phyloP scores from a whole-genome alignment of 2,113 vertebrate species.

The Eptesicus fuscus region DNA sequence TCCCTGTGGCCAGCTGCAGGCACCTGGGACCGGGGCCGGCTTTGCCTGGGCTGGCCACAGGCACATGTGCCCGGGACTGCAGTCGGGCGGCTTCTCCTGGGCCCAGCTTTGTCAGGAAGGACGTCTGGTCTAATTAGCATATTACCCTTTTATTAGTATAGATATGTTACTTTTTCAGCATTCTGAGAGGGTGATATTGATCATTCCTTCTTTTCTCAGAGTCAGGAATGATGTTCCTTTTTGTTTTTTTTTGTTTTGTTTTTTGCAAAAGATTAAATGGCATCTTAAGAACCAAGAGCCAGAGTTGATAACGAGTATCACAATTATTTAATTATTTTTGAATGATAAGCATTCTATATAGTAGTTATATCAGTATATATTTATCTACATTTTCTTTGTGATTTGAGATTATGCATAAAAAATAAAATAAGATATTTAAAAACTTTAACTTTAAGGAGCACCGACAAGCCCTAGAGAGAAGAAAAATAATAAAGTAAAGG shows the following conservation, averaged over 20 bases:
- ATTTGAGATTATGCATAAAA: not conserved
- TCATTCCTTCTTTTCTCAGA: not conserved
- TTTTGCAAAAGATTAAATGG: not conserved
- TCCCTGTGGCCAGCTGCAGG: no score
- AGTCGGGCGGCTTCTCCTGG: no score
- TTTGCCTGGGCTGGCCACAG: no score
- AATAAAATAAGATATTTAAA: not conserved
- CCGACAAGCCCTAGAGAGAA: not conserved
- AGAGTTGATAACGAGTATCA: not conserved
- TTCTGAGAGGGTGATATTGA: not conserved
- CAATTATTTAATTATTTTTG: not conserved
- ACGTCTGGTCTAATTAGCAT: no score
- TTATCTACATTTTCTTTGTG: not conserved
- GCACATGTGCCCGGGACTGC: no score
- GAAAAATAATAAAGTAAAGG: not conserved
- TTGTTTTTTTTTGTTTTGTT: not conserved
- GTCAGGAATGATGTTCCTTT: not conserved
- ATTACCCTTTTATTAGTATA: no score
- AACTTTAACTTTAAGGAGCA: not conserved
- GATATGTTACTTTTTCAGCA: not conserved
- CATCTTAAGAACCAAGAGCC: not conserved
- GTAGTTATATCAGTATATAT: not conserved
- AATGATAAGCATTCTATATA: not conserved
- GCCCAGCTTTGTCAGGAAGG: no score
- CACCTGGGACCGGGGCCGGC: accelerated